These are phyloP conservation scores for Muscicapa striata DNA, from an alignment of 2,797 vertebrate species.

Conservation along the genomic window DNA sequence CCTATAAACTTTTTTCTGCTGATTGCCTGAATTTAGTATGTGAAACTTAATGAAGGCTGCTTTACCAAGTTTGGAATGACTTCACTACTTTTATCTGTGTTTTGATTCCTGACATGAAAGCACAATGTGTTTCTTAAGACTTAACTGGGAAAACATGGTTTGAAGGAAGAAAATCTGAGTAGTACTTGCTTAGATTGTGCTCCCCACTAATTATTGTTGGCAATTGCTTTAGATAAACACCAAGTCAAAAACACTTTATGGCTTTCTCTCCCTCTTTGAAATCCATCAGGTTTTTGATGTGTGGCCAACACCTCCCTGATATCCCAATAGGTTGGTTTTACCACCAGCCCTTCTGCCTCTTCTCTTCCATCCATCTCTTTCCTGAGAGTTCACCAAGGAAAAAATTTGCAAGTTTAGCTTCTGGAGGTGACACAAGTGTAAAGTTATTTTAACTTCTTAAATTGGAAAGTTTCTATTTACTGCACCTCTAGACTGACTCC, in stretches of 20 bases:
- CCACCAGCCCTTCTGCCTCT: neutral
- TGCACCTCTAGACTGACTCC: slow-evolving; percentile 21
- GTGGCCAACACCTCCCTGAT: slow-evolving; percentile 26
- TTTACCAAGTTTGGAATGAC: slow-evolving; percentile 5
- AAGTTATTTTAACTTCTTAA: slow-evolving; percentile 50
- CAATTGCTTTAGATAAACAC: slow-evolving; percentile 51
- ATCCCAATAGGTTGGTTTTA: neutral
- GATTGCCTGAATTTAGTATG: slow-evolving; percentile 17
- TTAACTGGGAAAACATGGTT: slow-evolving; percentile 3
- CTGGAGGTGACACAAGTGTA: slow-evolving; percentile 42
- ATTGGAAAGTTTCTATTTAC: slow-evolving; percentile 24
- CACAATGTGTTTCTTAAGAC: neutral
- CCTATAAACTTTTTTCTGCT: neutral
- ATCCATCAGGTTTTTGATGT: slow-evolving; percentile 50
- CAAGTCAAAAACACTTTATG: slow-evolving; percentile 8
- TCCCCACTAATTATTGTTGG: slow-evolving; percentile 40
- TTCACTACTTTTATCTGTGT: slow-evolving; percentile 55
- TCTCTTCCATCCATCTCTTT: neutral
- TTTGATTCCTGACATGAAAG: slow-evolving; percentile 56
- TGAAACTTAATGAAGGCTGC: neutral
- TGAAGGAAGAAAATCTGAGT: slow-evolving; percentile 2
- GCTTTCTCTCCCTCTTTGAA: slow-evolving; percentile 40
- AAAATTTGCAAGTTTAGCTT: neutral
- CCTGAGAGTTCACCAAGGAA: neutral
- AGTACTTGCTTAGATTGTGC: neutral